A percentile compares a stretch with the other conserved stretches of the same genome.
These are phyloP conservation scores for Passer domesticus DNA, from an alignment of 2,113 vertebrate species.

Conservation along the genomic window DNA sequence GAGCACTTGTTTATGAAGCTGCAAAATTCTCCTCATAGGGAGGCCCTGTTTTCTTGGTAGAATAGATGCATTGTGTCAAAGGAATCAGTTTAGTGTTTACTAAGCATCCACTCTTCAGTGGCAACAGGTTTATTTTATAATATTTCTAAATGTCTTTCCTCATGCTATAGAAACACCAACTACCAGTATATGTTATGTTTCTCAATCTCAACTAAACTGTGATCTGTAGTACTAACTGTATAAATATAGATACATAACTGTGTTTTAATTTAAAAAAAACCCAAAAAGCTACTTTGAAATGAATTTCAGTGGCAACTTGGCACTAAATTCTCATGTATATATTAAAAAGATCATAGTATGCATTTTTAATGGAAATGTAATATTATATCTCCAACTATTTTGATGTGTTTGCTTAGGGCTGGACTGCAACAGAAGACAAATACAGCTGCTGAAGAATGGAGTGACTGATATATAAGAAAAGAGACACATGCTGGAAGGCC, in stretches of 20 bases:
- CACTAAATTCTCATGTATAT: background rate
- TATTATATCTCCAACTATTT: background rate
- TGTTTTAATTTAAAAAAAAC: background rate
- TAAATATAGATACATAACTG: background rate
- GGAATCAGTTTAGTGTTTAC: background rate
- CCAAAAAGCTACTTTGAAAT: background rate
- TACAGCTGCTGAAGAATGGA: background rate
- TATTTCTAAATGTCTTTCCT: background rate
- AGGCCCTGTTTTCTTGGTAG: background rate
- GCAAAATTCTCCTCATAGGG: background rate
- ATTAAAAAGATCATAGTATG: background rate
- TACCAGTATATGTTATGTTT: background rate
- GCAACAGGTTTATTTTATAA: background rate
- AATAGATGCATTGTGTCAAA: background rate
- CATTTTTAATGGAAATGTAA: background rate
- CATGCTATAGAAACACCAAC: background rate
- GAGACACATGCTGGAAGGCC: fast-evolving
- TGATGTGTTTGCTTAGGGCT: background rate
- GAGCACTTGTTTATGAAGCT: background rate
- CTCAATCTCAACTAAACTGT: background rate
- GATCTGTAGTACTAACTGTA: background rate
- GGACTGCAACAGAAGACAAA: background rate
- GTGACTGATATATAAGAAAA: background rate
- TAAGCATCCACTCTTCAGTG: background rate
- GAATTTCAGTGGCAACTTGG: background rate